These are phyloP conservation scores for Papilio elwesi DNA, from an alignment of 2,888 invertebrate genomes.

Conservation along the genomic window DNA sequence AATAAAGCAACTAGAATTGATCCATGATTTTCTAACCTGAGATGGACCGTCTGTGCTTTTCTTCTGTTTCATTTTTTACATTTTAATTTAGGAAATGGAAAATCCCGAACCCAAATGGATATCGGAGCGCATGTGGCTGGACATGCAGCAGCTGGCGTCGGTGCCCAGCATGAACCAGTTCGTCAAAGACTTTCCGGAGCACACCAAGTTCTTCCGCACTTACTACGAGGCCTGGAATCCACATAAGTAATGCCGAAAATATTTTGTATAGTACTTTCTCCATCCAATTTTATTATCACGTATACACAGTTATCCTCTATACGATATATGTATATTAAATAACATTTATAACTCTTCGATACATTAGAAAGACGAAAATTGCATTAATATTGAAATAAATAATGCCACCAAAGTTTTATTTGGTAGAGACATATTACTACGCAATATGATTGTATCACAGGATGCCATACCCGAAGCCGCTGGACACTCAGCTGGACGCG, in stretches of 20 bases:
- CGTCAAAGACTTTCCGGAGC: conserved; percentile 83
- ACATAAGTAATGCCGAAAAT: conserved; percentile 77
- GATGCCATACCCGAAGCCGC: conserved; percentile 86
- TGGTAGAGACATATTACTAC: too few relatives aligned
- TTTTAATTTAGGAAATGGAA: conserved; percentile 64
- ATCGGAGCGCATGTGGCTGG: conserved; percentile 91
- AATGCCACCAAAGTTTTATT: too few relatives aligned
- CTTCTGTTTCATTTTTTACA: neutral
- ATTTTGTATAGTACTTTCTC: neutral
- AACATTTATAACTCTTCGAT: too few relatives aligned
- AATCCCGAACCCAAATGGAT: conserved; percentile 94
- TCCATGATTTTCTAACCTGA: too few relatives aligned
- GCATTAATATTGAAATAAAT: too few relatives aligned
- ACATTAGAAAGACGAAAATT: too few relatives aligned
- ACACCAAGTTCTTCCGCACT: conserved; percentile 82
- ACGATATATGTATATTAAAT: too few relatives aligned
- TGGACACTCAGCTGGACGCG: conserved; percentile 85
- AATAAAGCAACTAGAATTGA: too few relatives aligned
- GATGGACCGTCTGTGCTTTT: too few relatives aligned
- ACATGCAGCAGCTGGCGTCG: conserved; percentile 88
- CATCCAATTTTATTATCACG: too few relatives aligned
- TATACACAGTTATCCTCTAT: too few relatives aligned
- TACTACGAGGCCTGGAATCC: conserved; percentile 88
- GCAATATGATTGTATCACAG: conserved; percentile 63
- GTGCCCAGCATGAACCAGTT: conserved; percentile 86